Base-by-base conservation (phyloP, 2,113 vertebrate species). In the Heterotis niloticus region DNA sequence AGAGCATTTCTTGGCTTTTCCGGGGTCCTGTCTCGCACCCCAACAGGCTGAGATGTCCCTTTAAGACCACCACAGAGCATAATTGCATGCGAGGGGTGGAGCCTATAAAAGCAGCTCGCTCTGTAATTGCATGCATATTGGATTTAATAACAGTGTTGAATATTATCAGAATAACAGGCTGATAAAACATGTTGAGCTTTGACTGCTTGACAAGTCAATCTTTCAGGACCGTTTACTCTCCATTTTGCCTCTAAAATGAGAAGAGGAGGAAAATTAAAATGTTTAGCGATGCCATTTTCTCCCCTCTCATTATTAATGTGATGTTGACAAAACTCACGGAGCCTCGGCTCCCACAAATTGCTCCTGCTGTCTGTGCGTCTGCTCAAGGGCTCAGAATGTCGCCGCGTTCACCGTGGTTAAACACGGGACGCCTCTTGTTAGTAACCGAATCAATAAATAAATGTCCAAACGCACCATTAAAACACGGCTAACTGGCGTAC, bases 181-280 rank as follows among this genome's bases (percentile, higher is more conserved):
- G 86, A 90, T 90, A 90, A 90, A 81, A 78, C 86, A 85, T 81
- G 81, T 84, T 68, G 87, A 82, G 88, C 86, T 89, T 87, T 85
- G 88, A 91, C 86, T 91, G 86, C 80, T 86, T 90, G 91, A 92
- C 90, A 91, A 91, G 85, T 91, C 89, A 91, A 90, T 91, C 89
- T 87, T 86, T 92, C 89, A 88, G 81, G 81, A 85, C 81, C 79
- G 75, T 83, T 88, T 86, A 75, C 82, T 84, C 80, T 82, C 78
- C 76, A 74, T 84, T 83, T 87, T 81, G 83, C 79, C 80, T 82
- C 81, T 66, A 68, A 28, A n/a, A 65, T 11, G 18, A 2, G 5
- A 24, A 54, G 16, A 7, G 77, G 5, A 18, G 66, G 34, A 3
- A 18, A 23, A 75, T 51, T 29, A 29, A 67, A 10, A 28, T 34